phyloP scores from a whole-genome alignment of 2,888 invertebrate genomes.

The Clunio marinus region DNA sequence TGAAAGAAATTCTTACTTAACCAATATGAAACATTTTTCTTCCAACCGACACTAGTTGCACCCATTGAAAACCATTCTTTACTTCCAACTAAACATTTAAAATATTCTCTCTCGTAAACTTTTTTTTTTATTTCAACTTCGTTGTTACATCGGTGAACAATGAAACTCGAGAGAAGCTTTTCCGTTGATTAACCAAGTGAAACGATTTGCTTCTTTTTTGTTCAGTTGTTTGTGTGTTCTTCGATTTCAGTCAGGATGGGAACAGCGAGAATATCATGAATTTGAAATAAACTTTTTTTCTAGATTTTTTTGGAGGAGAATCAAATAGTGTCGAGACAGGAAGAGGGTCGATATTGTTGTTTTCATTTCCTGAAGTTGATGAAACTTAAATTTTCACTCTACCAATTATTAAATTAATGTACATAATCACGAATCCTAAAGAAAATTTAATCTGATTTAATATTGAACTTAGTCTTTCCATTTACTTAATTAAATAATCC shows the following conservation, averaged over 20 bases:
- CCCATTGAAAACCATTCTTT: not conserved
- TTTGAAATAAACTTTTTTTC: too few relatives aligned
- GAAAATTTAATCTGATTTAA: not conserved
- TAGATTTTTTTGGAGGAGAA: too few relatives aligned
- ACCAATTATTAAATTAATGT: not conserved
- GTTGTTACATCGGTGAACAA: conserved; percentile 7
- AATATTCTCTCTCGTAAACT: not conserved
- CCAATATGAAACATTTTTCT: not conserved
- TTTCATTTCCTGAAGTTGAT: not conserved
- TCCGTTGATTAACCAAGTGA: conserved; percentile 39
- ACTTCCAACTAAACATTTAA: conserved; percentile 8
- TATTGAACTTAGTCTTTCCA: not conserved
- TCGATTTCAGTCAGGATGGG: conserved; percentile 20
- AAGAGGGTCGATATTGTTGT: not conserved
- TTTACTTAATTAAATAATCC: not conserved
- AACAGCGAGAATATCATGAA: not conserved
- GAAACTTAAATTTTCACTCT: conserved; percentile 7
- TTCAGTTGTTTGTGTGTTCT: not conserved
- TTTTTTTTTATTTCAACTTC: not conserved
- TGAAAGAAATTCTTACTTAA: too few relatives aligned
- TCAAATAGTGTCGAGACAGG: conserved; percentile 9
- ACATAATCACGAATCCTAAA: not conserved
- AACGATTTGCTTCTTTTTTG: conserved; percentile 30
- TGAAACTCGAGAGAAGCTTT: conserved; percentile 30
- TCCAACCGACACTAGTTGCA: conserved; percentile 32